A percentile compares a stretch with the other conserved stretches of the same genome.
These are phyloP conservation scores for Tuberolachnus salignus DNA, from an alignment of 2,888 invertebrate species.

Conservation along the genomic window DNA sequence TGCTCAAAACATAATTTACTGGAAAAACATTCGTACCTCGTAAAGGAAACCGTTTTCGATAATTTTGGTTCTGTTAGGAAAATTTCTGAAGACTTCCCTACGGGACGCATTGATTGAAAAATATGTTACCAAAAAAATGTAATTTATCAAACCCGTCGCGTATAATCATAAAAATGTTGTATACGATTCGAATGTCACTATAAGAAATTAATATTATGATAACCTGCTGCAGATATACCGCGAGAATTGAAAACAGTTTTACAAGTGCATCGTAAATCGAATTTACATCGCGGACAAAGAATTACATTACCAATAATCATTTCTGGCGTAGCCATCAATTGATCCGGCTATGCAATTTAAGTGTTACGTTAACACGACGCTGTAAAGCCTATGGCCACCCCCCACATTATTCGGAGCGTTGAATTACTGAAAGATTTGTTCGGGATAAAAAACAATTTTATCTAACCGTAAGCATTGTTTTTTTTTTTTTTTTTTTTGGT, in stretches of 20 bases:
- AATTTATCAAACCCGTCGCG: no score
- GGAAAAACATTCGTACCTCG: no score
- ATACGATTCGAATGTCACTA: constrained; percentile 10
- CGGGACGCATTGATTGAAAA: no score
- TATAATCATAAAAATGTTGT: neutral
- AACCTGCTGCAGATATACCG: neutral
- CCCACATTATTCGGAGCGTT: neutral
- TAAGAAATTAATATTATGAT: neutral
- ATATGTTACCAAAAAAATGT: no score
- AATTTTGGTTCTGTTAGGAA: no score
- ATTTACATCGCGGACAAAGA: neutral
- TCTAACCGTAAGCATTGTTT: no score
- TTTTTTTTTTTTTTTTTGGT: no score
- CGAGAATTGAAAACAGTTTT: constrained; percentile 37
- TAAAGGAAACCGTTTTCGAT: no score
- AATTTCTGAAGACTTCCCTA: no score
- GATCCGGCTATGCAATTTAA: neutral
- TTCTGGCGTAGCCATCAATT: neutral
- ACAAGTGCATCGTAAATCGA: constrained; percentile 8
- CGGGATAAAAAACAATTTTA: constrained; percentile 16
- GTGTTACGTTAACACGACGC: neutral
- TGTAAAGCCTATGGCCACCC: no score
- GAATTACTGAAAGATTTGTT: neutral
- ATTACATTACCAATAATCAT: constrained; percentile 5
- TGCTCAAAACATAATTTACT: no score